Evolutionary conservation across 2,113 vertebrate species (phyloP).

Genomic region (Alectura lathami): DNA sequence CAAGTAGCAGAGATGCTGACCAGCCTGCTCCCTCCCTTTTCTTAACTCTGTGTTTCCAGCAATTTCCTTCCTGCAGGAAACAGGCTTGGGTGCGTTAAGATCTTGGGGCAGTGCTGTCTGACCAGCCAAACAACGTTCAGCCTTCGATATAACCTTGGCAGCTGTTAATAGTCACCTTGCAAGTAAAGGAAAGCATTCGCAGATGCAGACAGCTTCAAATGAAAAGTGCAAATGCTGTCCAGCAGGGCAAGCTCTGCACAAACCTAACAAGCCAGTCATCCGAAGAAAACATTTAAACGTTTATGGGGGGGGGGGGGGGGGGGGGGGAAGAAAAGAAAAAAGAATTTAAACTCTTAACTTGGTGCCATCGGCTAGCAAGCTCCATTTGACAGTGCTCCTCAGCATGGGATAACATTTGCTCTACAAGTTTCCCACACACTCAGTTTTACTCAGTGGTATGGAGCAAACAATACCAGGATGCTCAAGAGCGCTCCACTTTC

Average conservation of each 20-base stretch:
- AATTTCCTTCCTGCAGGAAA: neutral
- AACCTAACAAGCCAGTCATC: neutral
- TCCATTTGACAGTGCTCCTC: neutral
- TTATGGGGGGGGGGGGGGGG: too few relatives aligned
- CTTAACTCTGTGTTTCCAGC: rapidly evolving
- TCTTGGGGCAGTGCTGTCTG: neutral
- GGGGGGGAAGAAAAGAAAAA: too few relatives aligned
- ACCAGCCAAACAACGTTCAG: neutral
- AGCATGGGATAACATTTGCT: neutral
- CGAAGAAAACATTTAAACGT: neutral
- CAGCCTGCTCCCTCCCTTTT: neutral
- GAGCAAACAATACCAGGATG: neutral
- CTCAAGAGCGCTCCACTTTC: neutral
- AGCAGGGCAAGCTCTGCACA: neutral
- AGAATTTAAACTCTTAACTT: neutral
- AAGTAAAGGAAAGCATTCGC: neutral
- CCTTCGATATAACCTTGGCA: neutral
- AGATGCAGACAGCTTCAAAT: neutral
- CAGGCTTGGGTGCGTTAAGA: neutral
- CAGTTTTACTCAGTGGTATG: neutral
- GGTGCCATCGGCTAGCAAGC: neutral
- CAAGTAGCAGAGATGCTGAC: too few relatives aligned
- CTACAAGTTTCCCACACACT: neutral
- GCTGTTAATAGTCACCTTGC: neutral
- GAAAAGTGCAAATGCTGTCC: rapidly evolving